Percentiles rank a stretch among this genome's conserved stretches.
phyloP scores from a whole-genome alignment of 2,797 vertebrate genomes.

The Iguana delicatissima region DNA sequence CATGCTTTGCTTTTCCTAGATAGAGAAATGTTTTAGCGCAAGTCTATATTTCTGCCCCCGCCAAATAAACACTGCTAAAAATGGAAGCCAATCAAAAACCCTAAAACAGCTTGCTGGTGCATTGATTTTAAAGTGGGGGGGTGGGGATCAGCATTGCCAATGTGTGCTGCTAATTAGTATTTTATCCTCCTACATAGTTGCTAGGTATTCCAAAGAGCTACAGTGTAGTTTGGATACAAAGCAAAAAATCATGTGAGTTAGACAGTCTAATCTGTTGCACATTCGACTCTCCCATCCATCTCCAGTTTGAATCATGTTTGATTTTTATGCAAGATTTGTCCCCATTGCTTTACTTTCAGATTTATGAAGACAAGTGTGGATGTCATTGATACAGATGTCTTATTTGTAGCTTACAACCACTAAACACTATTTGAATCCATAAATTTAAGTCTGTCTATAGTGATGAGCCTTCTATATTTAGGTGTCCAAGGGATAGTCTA shows the following conservation, averaged over 20 bases:
- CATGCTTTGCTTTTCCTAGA: slow-evolving; percentile 19
- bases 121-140: slow-evolving; percentile 34
- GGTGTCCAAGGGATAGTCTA: not conserved
- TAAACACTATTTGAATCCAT: rapidly evolving
- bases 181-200: slow-evolving; percentile 66
- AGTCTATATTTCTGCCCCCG: slow-evolving; percentile 35
- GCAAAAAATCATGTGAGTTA: slow-evolving; percentile 45
- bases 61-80: slow-evolving; percentile 39
- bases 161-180: slow-evolving; percentile 58
- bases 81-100: slow-evolving; percentile 45
- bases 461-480: not conserved
- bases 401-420: not conserved
- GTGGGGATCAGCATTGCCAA: slow-evolving; percentile 18
- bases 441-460: rapidly evolving
- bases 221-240: slow-evolving; percentile 63
- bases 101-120: slow-evolving; percentile 5
- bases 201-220: slow-evolving; percentile 69
- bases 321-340: slow-evolving; percentile 60
- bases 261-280: slow-evolving; percentile 66
- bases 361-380: slow-evolving; percentile 9
- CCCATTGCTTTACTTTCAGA: slow-evolving; percentile 60
- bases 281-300: slow-evolving; percentile 66
- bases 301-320: slow-evolving; percentile 61
- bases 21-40: slow-evolving; percentile 4
- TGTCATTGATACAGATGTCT: slow-evolving; percentile 6